These are phyloP conservation scores for Notospermus geniculatus DNA, from an alignment of 1,140 invertebrate species.

Conservation along the genomic window DNA sequence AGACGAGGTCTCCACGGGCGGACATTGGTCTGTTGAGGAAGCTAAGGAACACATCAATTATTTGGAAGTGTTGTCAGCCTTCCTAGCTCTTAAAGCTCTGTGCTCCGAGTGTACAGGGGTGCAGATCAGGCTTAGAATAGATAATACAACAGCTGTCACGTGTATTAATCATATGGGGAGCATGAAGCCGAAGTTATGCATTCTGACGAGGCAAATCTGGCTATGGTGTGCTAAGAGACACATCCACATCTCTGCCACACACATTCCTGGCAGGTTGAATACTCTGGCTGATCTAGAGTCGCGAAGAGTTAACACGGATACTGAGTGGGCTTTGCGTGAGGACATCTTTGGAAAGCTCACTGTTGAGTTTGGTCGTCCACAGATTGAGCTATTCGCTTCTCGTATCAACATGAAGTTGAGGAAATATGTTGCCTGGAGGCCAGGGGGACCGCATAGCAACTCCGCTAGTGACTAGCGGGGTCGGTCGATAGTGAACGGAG, in stretches of 20 bases:
- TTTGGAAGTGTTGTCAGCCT: conserved; percentile 16
- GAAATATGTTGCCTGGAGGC: conserved; percentile 13
- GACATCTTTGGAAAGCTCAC: conserved; percentile 12
- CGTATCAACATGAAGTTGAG: conserved; percentile 19
- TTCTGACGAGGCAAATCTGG: conserved; percentile 7
- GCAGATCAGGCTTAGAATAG: conserved; percentile 14
- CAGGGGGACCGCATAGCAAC: too few species aligned
- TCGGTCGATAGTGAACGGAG: too few species aligned
- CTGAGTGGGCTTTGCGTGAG: conserved; percentile 19
- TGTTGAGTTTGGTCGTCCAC: not conserved
- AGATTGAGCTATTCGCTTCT: conserved; percentile 27
- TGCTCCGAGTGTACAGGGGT: not conserved
- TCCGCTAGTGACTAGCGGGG: too few species aligned
- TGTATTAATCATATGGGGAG: conserved; percentile 20
- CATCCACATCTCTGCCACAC: conserved; percentile 17
- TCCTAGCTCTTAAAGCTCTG: conserved; percentile 10
- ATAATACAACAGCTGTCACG: conserved; percentile 15
- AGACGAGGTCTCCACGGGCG: conserved; percentile 1
- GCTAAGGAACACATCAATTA: conserved; percentile 14
- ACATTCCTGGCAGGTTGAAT: conserved; percentile 23
- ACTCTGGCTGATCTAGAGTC: conserved; percentile 21
- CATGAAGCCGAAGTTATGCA: conserved; percentile 8
- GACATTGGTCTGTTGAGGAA: conserved; percentile 9
- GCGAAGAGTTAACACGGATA: conserved; percentile 18
- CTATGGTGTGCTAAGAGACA: conserved; percentile 18